Evolutionary conservation across 1,140 invertebrate species (phyloP).

Genomic region (Hyles vespertilio): DNA sequence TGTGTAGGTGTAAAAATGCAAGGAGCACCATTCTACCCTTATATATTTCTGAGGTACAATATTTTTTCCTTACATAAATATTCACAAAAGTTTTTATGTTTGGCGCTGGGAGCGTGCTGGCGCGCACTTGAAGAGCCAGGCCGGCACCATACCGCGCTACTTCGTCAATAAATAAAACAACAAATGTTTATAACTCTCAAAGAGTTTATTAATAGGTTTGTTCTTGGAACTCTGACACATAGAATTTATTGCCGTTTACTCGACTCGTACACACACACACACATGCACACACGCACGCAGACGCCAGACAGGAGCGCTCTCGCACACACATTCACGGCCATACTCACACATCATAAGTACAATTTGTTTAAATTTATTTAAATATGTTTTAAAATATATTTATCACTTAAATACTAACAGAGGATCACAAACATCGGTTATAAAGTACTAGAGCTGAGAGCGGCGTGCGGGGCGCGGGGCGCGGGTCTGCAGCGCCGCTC

Average conservation of each 20-base stretch:
- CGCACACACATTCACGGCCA: conserved; percentile 10
- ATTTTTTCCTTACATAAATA: too few relatives aligned
- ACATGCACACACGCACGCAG: conserved; percentile 1
- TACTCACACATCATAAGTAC: conserved; percentile 10
- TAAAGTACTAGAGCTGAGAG: background rate
- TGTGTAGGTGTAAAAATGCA: too few relatives aligned
- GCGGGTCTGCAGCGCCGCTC: background rate
- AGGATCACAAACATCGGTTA: conserved; percentile 24
- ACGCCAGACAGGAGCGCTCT: background rate
- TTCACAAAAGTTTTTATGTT: too few relatives aligned
- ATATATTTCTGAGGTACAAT: too few relatives aligned
- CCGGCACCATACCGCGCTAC: too few relatives aligned
- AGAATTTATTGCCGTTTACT: conserved; percentile 13
- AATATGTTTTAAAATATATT: conserved; percentile 19
- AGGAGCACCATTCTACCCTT: too few relatives aligned
- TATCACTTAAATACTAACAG: conserved; percentile 20
- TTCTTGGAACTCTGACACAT: conserved; percentile 26
- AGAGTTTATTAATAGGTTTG: conserved; percentile 24
- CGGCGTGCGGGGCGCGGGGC: background rate
- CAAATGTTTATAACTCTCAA: conserved; percentile 13
- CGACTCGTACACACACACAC: conserved; percentile 6
- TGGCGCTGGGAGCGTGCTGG: too few relatives aligned
- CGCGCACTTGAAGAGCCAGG: too few relatives aligned
- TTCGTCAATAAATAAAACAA: too few relatives aligned
- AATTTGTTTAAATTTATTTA: conserved; percentile 6